phyloP scores from a whole-genome alignment of 2,797 vertebrate species.

The Pteropus rufus region DNA sequence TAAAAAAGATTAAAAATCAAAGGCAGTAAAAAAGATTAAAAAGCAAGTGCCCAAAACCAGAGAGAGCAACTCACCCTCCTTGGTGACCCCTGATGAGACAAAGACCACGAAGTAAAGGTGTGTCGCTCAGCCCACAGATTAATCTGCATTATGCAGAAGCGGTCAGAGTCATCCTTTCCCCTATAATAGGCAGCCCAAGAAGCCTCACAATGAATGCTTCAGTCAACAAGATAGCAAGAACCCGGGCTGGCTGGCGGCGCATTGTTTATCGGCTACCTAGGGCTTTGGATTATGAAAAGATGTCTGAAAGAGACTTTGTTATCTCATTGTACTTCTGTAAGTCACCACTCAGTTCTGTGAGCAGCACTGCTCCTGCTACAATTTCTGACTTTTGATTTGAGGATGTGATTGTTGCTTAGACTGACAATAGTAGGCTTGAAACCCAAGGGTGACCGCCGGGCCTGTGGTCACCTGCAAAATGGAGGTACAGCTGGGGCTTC shows the following conservation, averaged over 20 bases:
- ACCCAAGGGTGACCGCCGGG: not conserved
- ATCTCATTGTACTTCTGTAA: conserved; percentile 56
- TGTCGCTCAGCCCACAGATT: not conserved
- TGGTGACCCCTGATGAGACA: not conserved
- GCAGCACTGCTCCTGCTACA: conserved; percentile 35
- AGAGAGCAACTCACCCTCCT: conserved; percentile 3
- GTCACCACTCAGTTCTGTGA: not conserved
- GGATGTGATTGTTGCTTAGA: conserved; percentile 32
- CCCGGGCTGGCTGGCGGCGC: conserved; percentile 3
- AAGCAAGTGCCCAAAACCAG: conserved; percentile 20
- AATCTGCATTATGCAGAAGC: not conserved
- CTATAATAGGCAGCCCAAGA: conserved; percentile 37
- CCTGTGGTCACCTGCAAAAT: not conserved
- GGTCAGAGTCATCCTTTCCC: conserved; percentile 49
- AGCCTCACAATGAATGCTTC: conserved; percentile 7
- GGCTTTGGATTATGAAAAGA: conserved; percentile 69
- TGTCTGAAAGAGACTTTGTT: conserved; percentile 64
- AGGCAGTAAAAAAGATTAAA: conserved; percentile 51
- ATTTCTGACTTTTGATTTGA: conserved; percentile 19
- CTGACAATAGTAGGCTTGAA: not conserved
- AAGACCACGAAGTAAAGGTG: conserved; percentile 43
- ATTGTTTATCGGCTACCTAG: conserved; percentile 54
- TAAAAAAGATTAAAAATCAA: conserved; percentile 59
- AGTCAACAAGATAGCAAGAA: conserved; percentile 37
- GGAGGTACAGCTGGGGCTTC: not conserved